Evolutionary conservation across 2,797 vertebrate species (phyloP), one percentile per base, ranked within the genome.

Genomic region (Tiaroga cobitis): DNA sequence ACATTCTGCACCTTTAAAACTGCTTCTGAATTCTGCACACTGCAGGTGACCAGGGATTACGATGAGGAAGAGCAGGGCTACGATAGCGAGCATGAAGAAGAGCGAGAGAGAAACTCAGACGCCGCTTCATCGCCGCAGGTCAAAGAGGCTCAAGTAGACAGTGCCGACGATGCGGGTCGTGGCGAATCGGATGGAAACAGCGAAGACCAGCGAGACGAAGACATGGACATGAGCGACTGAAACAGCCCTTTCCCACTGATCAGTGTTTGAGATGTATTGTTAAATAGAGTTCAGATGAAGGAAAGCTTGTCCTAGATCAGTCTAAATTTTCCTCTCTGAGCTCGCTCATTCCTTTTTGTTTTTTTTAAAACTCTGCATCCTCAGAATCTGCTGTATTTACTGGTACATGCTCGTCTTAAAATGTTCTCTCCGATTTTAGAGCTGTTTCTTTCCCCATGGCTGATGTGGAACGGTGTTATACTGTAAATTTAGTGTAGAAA

Each of bases 151-250:
- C 90, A 72, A 21, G 91, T 90, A 39, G 92, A 94, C 46, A 87
- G 86, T 6, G 83, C 87, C 0, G 88, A 88, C 0, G 97, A 97
- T 32, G 93, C 95, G 41, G 92, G 93, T 0, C 89, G 92, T 0
- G 94, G 93, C 7, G 96, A 95, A 61, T 90, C 97, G 91, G 98
- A 98, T 91, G 95, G 97, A 11, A 98, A 98, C 0, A 98, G 97
- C 51, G 97, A 99, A 0, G 97, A 99, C 88, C 97, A 97, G 90
- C 97, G 98, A 8, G 97, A 98, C 83, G 98, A 98, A 91, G 98
- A 99, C 93, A 98, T 99, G 98, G 98, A 98, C 90, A 99, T 99
- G 98, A 99, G 98, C 81, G 98, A 99, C 92, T 99, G 93, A 97
- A 43, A 32, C 82, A 26, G 87, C 67, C 83, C 63, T 65, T 65